Evolutionary conservation across 1,140 invertebrate species (phyloP), one percentile per base, ranked within the genome.

Genomic region (Scaptomyza hsui): DNA sequence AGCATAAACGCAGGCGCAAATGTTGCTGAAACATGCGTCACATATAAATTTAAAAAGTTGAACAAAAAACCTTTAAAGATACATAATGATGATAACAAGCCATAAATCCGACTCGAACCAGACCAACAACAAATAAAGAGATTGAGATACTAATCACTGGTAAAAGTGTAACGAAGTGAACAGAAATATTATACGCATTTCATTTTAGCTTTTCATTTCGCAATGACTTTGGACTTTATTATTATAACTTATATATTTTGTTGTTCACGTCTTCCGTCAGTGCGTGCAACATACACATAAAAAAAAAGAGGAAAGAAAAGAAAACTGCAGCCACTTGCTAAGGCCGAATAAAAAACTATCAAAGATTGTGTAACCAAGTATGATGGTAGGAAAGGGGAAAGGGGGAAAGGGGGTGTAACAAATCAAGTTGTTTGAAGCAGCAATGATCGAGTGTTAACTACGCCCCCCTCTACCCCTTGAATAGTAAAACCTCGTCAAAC

Each of bases 161-260:
- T 72, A 79, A 83, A 85, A 83, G 72, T 75, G 67, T 83, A 83
- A 68, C 65, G 63, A 83, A 72, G 35, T 51, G 57, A 62, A 69
- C 49, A 62, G 21, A 67, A 56, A 70, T 67, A 85, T 83, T 85
- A 79, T 63, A 83, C 72, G 79, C 79, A 78, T 78, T 68, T 71
- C 53, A 48, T 48, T 55, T 61, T 53, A 16, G 26, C 42, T 63
- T 73, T 61, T 79, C 29, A 62, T 63, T 44, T 62, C 32, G 51
- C 70, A 51, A 85, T 83, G 79, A 83, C 79, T 83, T 72, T 19
- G 55, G 55, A 55, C 29, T 81, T 85, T 78, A 57, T 19, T n/a
- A 21, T 62, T 4, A 42, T 3, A n/a, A 7, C 4, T 26, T 35
- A 15, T 60, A 13, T 53, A 7, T 21, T 42, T 26, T 56, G 7